A percentile compares a stretch with the other conserved stretches of the same genome.
These are phyloP conservation scores for Oreotrochilus melanogaster DNA, from an alignment of 2,113 vertebrate genomes.

Conservation along the genomic window DNA sequence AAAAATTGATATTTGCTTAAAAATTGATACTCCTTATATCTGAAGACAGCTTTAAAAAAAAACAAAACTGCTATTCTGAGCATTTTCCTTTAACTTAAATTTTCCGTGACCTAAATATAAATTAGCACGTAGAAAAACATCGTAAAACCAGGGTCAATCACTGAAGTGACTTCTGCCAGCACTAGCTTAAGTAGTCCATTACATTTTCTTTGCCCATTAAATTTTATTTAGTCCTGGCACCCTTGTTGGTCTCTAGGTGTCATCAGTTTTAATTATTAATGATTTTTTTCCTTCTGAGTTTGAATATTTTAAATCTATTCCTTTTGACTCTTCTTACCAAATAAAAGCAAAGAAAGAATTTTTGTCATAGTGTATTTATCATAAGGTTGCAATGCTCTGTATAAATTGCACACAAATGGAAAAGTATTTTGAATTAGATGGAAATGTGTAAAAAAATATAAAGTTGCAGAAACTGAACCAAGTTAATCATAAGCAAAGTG, in stretches of 20 bases:
- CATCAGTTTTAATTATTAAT: slow-evolving; percentile 1
- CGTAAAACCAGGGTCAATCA: background rate
- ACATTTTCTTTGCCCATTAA: background rate
- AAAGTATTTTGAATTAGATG: background rate
- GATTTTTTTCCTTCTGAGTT: background rate
- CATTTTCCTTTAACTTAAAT: background rate
- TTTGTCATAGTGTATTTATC: background rate
- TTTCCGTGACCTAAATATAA: background rate
- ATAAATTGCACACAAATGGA: background rate
- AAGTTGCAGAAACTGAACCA: slow-evolving; percentile 5
- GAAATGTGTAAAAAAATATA: background rate
- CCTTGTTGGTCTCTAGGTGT: background rate
- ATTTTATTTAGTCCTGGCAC: background rate
- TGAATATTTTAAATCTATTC: background rate
- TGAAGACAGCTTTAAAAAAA: background rate
- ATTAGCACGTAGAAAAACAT: background rate
- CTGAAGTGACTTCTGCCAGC: background rate
- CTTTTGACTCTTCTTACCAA: background rate
- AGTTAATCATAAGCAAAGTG: background rate
- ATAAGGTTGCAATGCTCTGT: background rate
- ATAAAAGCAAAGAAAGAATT: background rate
- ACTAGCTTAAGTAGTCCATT: background rate
- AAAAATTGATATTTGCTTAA: background rate
- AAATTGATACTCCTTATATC: background rate
- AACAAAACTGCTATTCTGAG: background rate